phyloP scores from a whole-genome alignment of 2,888 invertebrate species.

The Drosophila macrospina region DNA sequence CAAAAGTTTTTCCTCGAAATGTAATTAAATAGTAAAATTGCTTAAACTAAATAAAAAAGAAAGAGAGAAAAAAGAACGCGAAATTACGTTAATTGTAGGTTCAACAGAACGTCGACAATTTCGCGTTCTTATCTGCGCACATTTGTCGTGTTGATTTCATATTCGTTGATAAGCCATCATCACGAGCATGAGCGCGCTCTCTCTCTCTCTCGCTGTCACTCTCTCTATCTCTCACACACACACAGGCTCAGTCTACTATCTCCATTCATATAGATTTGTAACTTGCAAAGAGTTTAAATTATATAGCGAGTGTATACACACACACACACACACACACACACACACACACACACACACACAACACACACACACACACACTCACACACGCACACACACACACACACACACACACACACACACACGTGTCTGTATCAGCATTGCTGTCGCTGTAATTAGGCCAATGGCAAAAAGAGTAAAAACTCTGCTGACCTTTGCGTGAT shows the following conservation, averaged over 20 bases:
- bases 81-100: slow-evolving; percentile 57
- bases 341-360: no score
- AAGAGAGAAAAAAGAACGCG: no score
- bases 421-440: slow-evolving; percentile 28
- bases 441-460: slow-evolving; percentile 55
- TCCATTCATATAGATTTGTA: slow-evolving; percentile 1
- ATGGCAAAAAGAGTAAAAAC: slow-evolving; percentile 29
- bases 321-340: no score
- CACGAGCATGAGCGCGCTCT: slow-evolving; percentile 27
- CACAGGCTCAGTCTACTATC: background rate
- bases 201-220: slow-evolving; percentile 21
- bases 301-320: slow-evolving; percentile 27
- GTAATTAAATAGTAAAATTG: slow-evolving; percentile 24
- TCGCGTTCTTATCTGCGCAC: slow-evolving; percentile 51
- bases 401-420: no score
- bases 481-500: slow-evolving; percentile 57
- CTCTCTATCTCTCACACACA: slow-evolving; percentile 4
- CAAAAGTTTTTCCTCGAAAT: slow-evolving; percentile 14
- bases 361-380: no score
- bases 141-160: slow-evolving; percentile 53
- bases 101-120: slow-evolving; percentile 51
- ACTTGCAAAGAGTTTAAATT: slow-evolving; percentile 44
- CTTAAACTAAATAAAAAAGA: slow-evolving; percentile 17
- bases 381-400: no score
- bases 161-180: slow-evolving; percentile 57